Conservation (phyloP, 2,888 invertebrate genomes). For the Pristionchus entomophagus region DNA sequence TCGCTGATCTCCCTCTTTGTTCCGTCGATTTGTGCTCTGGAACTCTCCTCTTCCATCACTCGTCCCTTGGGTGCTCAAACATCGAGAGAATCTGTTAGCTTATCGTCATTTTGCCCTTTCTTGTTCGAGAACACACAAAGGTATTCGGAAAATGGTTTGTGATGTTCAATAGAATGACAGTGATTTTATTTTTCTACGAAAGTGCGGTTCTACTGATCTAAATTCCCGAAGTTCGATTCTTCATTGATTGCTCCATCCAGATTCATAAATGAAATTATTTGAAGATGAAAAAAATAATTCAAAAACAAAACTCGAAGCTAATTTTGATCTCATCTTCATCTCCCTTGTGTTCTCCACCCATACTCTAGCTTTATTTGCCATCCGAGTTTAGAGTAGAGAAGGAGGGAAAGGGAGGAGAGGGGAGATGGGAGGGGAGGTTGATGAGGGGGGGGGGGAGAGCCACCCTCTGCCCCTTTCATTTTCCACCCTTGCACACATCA, state of each 20-base stretch:
- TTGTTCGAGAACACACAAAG: not conserved
- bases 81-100: not conserved
- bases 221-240: no score
- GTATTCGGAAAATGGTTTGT: no score
- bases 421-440: not conserved
- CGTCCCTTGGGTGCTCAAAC: conserved; percentile 17
- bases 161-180: not conserved
- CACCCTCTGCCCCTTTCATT: conserved; percentile 14
- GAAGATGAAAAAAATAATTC: no score
- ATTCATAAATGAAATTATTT: no score
- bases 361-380: conserved; percentile 37
- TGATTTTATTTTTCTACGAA: not conserved
- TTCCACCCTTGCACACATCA: conserved; percentile 37
- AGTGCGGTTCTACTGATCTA: no score
- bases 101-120: not conserved
- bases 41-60: not conserved
- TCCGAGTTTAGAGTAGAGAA: conserved; percentile 34
- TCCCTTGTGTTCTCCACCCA: not conserved
- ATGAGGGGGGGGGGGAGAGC: not conserved
- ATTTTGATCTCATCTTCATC: conserved; percentile 15
- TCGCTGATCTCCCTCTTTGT: not conserved
- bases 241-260: no score
- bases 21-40: not conserved
- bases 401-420: not conserved
- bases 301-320: not conserved